These are phyloP conservation scores for Neosalanx taihuensis DNA, from an alignment of 2,797 vertebrate species.

Conservation along the genomic window DNA sequence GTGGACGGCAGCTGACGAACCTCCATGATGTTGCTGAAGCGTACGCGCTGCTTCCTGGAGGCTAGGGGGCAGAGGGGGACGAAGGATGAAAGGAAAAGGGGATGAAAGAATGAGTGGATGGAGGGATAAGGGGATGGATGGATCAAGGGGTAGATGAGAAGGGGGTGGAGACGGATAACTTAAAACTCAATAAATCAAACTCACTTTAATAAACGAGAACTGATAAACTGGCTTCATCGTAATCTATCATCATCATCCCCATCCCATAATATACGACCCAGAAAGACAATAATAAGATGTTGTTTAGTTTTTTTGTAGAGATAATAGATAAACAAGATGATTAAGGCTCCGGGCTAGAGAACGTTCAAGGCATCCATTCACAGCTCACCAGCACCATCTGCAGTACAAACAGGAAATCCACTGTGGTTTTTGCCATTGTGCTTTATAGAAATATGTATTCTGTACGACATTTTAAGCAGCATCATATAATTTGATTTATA, in stretches of 20 bases:
- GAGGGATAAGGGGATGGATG: background rate
- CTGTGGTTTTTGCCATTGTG: background rate
- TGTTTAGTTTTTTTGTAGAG: no score
- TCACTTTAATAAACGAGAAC: conserved; percentile 2
- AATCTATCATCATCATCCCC: background rate
- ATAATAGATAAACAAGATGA: background rate
- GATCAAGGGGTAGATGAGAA: background rate
- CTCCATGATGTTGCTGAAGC: conserved; percentile 97
- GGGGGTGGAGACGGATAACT: background rate
- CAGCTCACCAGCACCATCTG: conserved; percentile 47
- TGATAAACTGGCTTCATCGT: background rate
- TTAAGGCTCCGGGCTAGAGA: background rate
- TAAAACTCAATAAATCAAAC: background rate
- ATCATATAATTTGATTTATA: no score
- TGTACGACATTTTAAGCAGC: no score
- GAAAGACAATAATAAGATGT: background rate
- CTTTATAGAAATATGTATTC: no score
- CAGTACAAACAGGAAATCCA: conserved; percentile 13
- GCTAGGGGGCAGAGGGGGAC: conserved; percentile 54
- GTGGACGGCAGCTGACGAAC: conserved; percentile 92
- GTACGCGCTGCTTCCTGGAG: conserved; percentile 88
- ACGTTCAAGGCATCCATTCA: background rate
- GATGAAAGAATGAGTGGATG: background rate
- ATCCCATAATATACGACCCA: background rate
- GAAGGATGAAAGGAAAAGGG: background rate